phyloP scores from a whole-genome alignment of 2,888 invertebrate genomes.

The Bruchidius siliquastri region DNA sequence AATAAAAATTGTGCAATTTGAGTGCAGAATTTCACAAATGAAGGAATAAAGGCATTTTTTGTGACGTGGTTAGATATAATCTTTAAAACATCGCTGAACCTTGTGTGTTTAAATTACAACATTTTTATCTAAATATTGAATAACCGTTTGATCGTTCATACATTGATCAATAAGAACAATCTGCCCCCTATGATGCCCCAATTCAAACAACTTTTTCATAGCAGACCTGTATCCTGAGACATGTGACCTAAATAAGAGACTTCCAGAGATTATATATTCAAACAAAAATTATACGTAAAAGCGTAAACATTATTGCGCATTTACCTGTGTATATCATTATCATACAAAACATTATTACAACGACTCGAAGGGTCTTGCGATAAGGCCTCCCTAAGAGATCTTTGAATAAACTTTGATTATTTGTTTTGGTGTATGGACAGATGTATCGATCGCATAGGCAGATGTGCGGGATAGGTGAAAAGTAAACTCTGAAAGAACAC shows the following conservation, averaged over 20 bases:
- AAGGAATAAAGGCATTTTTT: too few species aligned
- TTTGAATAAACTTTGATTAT: conserved; percentile 8
- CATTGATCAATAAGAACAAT: too few species aligned
- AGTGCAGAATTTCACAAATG: too few species aligned
- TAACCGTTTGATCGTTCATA: too few species aligned
- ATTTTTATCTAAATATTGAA: too few species aligned
- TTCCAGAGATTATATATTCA: background rate
- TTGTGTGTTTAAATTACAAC: too few species aligned
- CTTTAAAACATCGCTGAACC: too few species aligned
- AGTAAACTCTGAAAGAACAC: conserved; percentile 9
- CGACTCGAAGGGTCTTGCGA: background rate
- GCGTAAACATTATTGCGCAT: background rate
- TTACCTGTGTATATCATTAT: background rate
- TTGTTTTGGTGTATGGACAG: conserved; percentile 10
- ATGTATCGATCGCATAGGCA: conserved; percentile 8
- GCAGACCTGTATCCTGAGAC: background rate
- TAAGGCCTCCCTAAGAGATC: background rate
- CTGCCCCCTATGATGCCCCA: background rate
- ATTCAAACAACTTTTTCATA: background rate
- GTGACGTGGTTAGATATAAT: too few species aligned
- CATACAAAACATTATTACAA: background rate
- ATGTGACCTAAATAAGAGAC: background rate
- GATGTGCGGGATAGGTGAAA: conserved; percentile 5
- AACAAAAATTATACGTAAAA: background rate
- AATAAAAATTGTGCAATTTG: too few species aligned